These are phyloP conservation scores for Gila robusta DNA, from an alignment of 2,797 vertebrate species.

Conservation along the genomic window DNA sequence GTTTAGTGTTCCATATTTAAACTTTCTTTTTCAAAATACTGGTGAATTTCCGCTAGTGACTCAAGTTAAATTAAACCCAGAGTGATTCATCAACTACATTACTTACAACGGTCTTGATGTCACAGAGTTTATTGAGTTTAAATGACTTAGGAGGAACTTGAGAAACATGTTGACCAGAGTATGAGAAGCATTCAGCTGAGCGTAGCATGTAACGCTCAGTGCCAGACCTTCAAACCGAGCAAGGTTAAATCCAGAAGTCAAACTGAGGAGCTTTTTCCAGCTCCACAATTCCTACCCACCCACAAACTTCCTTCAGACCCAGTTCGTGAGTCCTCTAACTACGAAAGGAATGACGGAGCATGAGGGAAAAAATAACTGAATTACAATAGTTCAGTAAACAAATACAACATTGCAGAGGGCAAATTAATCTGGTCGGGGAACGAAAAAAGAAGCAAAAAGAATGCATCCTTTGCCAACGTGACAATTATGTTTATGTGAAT, in stretches of 20 bases:
- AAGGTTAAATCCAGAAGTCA: constrained; percentile 46
- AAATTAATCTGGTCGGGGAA: constrained; percentile 27
- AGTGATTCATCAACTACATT: constrained; percentile 24
- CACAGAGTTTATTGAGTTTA: constrained; percentile 52
- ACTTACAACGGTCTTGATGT: not conserved
- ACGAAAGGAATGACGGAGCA: constrained; percentile 55
- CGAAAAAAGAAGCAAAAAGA: constrained; percentile 23
- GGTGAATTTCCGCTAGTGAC: constrained; percentile 13
- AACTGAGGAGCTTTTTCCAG: constrained; percentile 72
- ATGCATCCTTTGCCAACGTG: constrained; percentile 23
- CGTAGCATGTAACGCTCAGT: constrained; percentile 21
- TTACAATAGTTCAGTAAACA: constrained; percentile 17
- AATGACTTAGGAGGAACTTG: constrained; percentile 71
- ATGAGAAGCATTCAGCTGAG: constrained; percentile 63
- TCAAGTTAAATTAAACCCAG: constrained; percentile 25
- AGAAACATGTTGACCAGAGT: constrained; percentile 71
- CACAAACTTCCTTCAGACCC: constrained; percentile 73
- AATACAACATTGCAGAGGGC: constrained; percentile 12
- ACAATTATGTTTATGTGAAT: constrained; percentile 51
- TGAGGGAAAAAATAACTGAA: constrained; percentile 25
- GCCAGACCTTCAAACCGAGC: constrained; percentile 38
- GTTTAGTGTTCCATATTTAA: not conserved
- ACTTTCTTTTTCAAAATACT: not conserved
- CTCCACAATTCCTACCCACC: constrained; percentile 76
- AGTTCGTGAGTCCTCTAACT: constrained; percentile 61